Percentiles rank a stretch among this genome's conserved stretches.
Evolutionary conservation across 2,797 vertebrate species (phyloP).

Genomic region (Anableps anableps): DNA sequence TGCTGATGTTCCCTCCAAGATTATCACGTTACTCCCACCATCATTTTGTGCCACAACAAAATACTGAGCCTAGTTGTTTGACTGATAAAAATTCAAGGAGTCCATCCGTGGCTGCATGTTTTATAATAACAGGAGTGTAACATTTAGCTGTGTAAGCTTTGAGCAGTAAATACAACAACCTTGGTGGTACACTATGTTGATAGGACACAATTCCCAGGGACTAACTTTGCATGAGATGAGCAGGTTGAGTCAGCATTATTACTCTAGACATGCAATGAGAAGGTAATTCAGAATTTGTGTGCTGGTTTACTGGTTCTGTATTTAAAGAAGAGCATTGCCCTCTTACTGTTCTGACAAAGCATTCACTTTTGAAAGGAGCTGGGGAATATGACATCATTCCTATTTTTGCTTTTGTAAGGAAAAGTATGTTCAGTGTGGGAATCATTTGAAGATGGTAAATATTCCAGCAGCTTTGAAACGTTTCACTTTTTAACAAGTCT

Average conservation of each 20-base stretch:
- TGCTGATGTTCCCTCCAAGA: conserved; percentile 39
- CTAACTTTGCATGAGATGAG: conserved; percentile 24
- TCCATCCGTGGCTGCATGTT: conserved; percentile 34
- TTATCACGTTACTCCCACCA: conserved; percentile 22
- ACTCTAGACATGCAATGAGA: conserved; percentile 23
- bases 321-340: conserved; percentile 40
- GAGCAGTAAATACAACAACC: conserved; percentile 42
- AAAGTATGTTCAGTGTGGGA: conserved; percentile 62
- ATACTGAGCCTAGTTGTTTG: conserved; percentile 32
- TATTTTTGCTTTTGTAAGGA: conserved; percentile 30
- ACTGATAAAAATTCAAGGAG: conserved; percentile 37
- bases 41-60: conserved; percentile 26
- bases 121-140: conserved; percentile 26
- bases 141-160: conserved; percentile 32
- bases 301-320: conserved; percentile 20
- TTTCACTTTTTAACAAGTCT: conserved; percentile 50
- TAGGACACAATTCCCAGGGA: conserved; percentile 21
- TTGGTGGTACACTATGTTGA: conserved; percentile 29
- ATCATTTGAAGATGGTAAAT: conserved; percentile 57
- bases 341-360: conserved; percentile 42
- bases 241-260: conserved; percentile 13
- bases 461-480: conserved; percentile 63
- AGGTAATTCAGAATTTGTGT: conserved; percentile 13
- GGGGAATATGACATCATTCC: conserved; percentile 66
- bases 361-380: conserved; percentile 62